These are phyloP conservation scores for Crotalus horridus DNA, from an alignment of 2,113 vertebrate species.

Conservation along the genomic window DNA sequence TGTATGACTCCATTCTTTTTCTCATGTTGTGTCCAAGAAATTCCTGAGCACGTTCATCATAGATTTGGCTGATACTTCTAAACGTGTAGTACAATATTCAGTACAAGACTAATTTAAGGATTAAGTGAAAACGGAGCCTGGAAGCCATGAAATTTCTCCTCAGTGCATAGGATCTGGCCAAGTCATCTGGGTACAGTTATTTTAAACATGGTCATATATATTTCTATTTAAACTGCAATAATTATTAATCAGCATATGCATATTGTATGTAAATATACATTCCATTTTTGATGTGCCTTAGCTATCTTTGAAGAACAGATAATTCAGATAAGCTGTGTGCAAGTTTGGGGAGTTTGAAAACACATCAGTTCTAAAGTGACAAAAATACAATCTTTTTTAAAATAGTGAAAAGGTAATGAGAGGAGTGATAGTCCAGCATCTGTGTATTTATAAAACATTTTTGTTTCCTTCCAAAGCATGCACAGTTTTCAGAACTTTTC, in stretches of 20 bases:
- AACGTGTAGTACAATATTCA: not conserved
- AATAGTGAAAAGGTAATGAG: not conserved
- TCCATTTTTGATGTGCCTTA: not conserved
- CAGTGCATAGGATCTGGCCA: not conserved
- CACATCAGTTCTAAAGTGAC: not conserved
- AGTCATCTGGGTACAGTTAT: not conserved
- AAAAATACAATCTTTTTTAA: not conserved
- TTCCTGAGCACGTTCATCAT: not conserved
- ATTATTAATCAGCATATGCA: not conserved
- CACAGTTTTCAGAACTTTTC: not conserved
- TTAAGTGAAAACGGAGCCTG: not conserved
- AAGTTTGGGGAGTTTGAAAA: not conserved
- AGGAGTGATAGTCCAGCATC: not conserved
- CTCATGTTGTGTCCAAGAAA: not conserved
- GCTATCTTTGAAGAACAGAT: not conserved
- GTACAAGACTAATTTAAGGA: not conserved
- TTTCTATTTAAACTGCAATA: not conserved
- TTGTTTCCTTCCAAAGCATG: not conserved
- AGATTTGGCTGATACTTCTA: not conserved
- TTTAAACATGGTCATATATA: not conserved
- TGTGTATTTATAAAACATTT: not conserved
- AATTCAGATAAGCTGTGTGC: not conserved
- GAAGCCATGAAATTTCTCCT: not conserved
- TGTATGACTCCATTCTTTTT: not conserved
- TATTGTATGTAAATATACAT: not conserved